Percentiles rank a stretch among this genome's conserved stretches.
phyloP scores from a whole-genome alignment of 2,113 vertebrate species.

The Hypomesus transpacificus region DNA sequence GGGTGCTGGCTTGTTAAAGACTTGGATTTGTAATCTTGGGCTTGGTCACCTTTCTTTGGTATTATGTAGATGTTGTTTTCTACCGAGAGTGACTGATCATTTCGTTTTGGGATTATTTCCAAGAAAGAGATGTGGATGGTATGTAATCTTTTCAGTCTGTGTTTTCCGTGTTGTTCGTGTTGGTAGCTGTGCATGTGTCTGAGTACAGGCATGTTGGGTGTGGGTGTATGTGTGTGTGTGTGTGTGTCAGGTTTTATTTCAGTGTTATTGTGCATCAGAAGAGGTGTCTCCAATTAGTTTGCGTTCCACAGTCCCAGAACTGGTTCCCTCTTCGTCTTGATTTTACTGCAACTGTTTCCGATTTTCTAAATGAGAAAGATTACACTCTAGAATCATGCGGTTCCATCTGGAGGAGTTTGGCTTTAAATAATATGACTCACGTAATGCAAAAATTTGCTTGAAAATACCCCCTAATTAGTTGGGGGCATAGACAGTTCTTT shows the following conservation, averaged over 20 bases:
- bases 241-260: conserved; percentile 3
- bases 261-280: conserved; percentile 7
- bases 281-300: neutral
- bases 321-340: neutral
- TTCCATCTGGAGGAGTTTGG: neutral
- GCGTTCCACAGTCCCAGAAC: too few species aligned
- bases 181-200: neutral
- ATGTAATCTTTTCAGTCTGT: neutral
- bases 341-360: conserved; percentile 14
- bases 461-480: conserved; percentile 25
- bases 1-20: conserved; percentile 1
- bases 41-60: conserved; percentile 17
- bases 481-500: conserved; percentile 29
- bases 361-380: conserved; percentile 9
- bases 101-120: neutral
- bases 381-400: conserved; percentile 30
- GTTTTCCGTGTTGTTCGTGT: neutral
- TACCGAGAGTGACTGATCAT: neutral
- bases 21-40: conserved; percentile 27
- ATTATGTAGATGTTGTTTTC: conserved; percentile 9
- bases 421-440: conserved; percentile 22
- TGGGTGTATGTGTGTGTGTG: neutral
- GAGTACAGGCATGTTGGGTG: neutral
- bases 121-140: neutral
- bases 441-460: conserved; percentile 34